These are phyloP conservation scores for Chloroclystis v-ata DNA, from an alignment of 2,888 invertebrate genomes.

Conservation along the genomic window DNA sequence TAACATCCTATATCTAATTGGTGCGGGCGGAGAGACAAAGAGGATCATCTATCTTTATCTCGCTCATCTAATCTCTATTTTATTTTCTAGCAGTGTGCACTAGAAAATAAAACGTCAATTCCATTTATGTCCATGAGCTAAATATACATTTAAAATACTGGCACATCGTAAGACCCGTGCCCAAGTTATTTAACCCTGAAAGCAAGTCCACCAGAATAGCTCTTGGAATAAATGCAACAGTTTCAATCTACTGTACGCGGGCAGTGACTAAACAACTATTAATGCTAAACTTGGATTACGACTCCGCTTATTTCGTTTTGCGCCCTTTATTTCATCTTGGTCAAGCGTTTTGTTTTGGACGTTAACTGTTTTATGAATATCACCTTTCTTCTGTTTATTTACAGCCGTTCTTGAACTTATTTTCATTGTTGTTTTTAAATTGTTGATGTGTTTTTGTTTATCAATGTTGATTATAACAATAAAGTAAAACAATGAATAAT, in stretches of 20 bases:
- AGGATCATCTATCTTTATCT: no score
- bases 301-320: conserved; percentile 23
- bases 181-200: conserved; percentile 75
- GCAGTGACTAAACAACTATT: conserved; percentile 28
- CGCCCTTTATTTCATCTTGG: conserved; percentile 29
- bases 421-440: no score
- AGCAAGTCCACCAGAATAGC: conserved; percentile 61
- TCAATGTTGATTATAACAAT: no score
- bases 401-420: no score
- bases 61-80: no score
- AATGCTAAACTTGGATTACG: conserved; percentile 25
- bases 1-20: no score
- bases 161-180: conserved; percentile 44
- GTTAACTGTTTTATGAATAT: background rate
- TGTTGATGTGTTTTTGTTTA: no score
- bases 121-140: conserved; percentile 53
- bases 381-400: no score
- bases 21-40: no score
- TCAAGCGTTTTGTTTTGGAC: conserved; percentile 16
- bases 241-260: conserved; percentile 22
- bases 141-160: conserved; percentile 56
- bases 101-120: no score
- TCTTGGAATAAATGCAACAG: conserved; percentile 42
- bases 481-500: no score
- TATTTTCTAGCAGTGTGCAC: no score